Base-by-base conservation (phyloP, 2,113 vertebrate species). In the Phrynosoma platyrhinos region DNA sequence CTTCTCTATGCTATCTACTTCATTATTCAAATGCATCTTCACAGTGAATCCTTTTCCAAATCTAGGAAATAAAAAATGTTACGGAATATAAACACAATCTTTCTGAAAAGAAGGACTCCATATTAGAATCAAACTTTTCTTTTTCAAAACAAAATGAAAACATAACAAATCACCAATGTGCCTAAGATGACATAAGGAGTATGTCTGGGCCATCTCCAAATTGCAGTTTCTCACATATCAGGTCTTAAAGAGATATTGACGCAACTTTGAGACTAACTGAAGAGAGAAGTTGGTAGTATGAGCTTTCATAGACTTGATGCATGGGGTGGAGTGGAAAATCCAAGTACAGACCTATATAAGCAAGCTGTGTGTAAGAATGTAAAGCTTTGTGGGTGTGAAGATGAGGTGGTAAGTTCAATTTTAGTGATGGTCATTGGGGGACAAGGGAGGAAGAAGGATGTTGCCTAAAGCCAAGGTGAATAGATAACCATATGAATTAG, bases 11-110 rank as follows among this genome's bases (percentile, higher is more conserved):
- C 95, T 95, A 81, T 95, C 96, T 76, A 93, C 95, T 87, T 94
- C 96, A 91, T 95, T 95, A 4, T 97, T 97, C 96, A 99, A 96
- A 94, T 99, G 98, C 98, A 99, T 98, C 94, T 98, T 99, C 94
- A 99, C 98, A n/a, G 98, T 99, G 96, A 99, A 99, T 89, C 99
- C 99, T 79, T 97, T 98, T 93, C 98, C 98, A 91, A 99, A 99
- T 94, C 99, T 99, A 89, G 58, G 25, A 23, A 92, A 90, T 91
- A 90, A 92, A 91, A 91, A 83, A 66, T 3, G 10, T 75, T 23
- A 88, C 87, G 92, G 79, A 4, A 85, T 58, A 66, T 58, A 64
- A 66, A 55, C 2, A 69, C 1, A 71, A 6, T 25, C 42, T 64
- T 64, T 58, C 58, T 16, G 52, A 87, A 80, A 62, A 87, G 87